Conservation (phyloP, 30 jellyfish, hydroid and myxozoan genomes). For the Hydractinia symbiolongicarpus region DNA sequence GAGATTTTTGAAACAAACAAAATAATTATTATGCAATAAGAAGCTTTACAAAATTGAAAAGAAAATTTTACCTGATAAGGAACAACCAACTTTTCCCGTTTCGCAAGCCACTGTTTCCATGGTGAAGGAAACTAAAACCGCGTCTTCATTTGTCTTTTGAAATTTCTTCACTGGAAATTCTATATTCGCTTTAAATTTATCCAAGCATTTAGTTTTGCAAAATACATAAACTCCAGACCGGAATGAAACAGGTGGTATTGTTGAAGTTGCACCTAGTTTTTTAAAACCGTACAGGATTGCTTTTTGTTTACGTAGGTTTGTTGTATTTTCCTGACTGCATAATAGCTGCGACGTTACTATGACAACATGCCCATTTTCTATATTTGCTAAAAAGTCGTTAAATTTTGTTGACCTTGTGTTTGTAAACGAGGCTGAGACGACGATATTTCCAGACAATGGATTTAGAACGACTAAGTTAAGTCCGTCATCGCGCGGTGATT, state of each 20-base stretch:
- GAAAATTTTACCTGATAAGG: too few species aligned
- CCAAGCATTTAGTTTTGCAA: slow-evolving; percentile 1
- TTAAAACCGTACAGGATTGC: background rate
- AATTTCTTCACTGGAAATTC: slow-evolving; percentile 2
- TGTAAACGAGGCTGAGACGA: slow-evolving; percentile 2
- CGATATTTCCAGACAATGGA: slow-evolving; percentile 2
- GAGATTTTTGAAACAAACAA: too few species aligned
- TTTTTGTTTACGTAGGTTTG: background rate
- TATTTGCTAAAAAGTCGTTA: background rate
- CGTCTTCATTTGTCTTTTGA: background rate
- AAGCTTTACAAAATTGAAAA: too few species aligned
- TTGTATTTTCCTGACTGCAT: slow-evolving; percentile 2
- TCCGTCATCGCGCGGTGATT: slow-evolving; percentile 6
- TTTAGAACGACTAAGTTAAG: background rate
- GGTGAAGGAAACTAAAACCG: slow-evolving; percentile 4
- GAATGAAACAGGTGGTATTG: slow-evolving; percentile 1
- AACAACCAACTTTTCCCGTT: too few species aligned
- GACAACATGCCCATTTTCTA: slow-evolving; percentile 3
- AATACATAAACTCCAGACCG: slow-evolving; percentile 1
- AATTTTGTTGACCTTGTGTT: slow-evolving; percentile 2
- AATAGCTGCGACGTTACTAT: slow-evolving; percentile 12
- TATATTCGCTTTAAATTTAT: background rate
- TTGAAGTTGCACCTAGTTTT: background rate
- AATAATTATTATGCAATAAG: too few species aligned
- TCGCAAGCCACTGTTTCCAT: background rate